A percentile compares a stretch with the other conserved stretches of the same genome.
phyloP scores from a whole-genome alignment of 2,888 invertebrate genomes.

The Ischnus inquisitorius region DNA sequence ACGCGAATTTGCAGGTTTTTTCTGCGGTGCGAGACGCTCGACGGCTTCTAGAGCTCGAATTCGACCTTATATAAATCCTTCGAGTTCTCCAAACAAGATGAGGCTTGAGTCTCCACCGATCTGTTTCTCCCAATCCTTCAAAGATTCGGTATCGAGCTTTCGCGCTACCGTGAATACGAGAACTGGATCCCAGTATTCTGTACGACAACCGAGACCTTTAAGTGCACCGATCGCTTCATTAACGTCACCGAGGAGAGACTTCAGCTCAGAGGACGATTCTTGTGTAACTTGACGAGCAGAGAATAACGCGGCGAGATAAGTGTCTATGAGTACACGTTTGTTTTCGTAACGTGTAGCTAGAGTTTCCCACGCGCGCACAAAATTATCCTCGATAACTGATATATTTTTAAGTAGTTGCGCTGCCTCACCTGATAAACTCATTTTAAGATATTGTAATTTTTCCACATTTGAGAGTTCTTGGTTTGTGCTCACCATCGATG shows the following conservation, averaged over 20 bases:
- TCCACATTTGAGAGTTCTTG: conserved; percentile 20
- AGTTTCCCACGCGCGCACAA: conserved; percentile 50
- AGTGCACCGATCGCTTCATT: conserved; percentile 56
- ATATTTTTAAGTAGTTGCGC: conserved; percentile 51
- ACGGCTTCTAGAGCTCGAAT: conserved; percentile 47
- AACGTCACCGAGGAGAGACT: conserved; percentile 42
- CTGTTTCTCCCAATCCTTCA: conserved; percentile 45
- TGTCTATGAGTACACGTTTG: conserved; percentile 39
- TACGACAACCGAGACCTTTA: conserved; percentile 30
- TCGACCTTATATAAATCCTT: conserved; percentile 22
- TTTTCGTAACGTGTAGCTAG: conserved; percentile 58
- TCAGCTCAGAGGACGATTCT: conserved; percentile 40
- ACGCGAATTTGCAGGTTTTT: conserved; percentile 28
- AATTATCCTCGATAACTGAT: conserved; percentile 42
- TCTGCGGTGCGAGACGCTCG: conserved; percentile 29
- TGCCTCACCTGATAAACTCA: conserved; percentile 37
- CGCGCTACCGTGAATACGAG: conserved; percentile 27
- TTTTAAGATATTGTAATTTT: conserved; percentile 34
- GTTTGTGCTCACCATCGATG: conserved; percentile 12
- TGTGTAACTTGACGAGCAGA: neutral
- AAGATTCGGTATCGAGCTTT: conserved; percentile 30
- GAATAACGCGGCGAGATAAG: conserved; percentile 54
- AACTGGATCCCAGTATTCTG: conserved; percentile 34
- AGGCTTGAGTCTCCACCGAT: conserved; percentile 13
- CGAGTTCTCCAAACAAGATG: conserved; percentile 32